Evolutionary conservation across 1,140 invertebrate genomes (phyloP), one percentile per base, ranked within the genome.

Genomic region (Drosophila hydei): DNA sequence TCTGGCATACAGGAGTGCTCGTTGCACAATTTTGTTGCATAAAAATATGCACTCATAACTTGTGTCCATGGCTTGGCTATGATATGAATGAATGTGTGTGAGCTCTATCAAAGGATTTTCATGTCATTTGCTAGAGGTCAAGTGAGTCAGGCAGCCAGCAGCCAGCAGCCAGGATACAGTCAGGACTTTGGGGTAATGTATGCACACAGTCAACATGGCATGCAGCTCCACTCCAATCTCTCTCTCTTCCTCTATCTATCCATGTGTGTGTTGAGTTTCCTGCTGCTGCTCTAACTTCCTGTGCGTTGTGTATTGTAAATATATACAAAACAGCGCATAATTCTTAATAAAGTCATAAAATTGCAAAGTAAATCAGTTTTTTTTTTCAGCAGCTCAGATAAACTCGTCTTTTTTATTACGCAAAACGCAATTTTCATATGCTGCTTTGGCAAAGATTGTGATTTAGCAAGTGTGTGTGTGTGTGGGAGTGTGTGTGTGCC

Each of bases 261-360:
- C 36, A 14, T 8, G 16, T n/a, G n/a, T 8, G 16, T 30, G 48
- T 45, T 50, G 38, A 72, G 62, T 62, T 64, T 72, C 64, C 45
- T 70, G 76, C 36, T 65, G 16, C 33, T 56, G 68, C 63, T 56
- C 75, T 42, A 64, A 68, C 65, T 76, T 58, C 40, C 45, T 36
- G 7, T 54, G 51, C 47, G 54, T 72, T 47, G 18, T 38, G 50
- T 71, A 74, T 77, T 59, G 79, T 67, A 81, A 80, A 80, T 71
- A 79, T 80, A 80, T 79, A 80, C 69, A 80, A 80, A 80, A 71
- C 70, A 81, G 59, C 72, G 51, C 75, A 81, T 81, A 78, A 84
- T 72, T 84, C 79, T 84, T 84, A 78, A 83, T 78, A 81, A 78
- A 84, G 75, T 76, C 69, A 61, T 79, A 83, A 79, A 76, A 84